Evolutionary conservation across 2,797 vertebrate genomes (phyloP).

Genomic region (Gymnothorax javanicus): DNA sequence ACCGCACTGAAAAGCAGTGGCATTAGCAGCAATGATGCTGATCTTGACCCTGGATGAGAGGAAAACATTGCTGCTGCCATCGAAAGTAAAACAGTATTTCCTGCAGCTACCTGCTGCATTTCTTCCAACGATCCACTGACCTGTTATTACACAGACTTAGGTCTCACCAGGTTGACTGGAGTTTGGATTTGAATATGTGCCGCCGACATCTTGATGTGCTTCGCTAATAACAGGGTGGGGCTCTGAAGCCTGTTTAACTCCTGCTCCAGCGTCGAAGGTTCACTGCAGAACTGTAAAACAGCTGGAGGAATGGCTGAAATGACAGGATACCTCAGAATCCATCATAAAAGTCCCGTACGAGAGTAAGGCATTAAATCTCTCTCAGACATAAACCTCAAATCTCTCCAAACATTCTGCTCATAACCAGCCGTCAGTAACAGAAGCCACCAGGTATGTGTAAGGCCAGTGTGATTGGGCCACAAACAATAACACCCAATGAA

Average conservation of each 20-base stretch:
- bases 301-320: conserved; percentile 28
- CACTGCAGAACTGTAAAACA: not conserved
- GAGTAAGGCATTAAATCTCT: conserved; percentile 4
- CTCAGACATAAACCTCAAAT: not conserved
- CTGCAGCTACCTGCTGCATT: conserved; percentile 71
- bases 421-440: not conserved
- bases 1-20: too few relatives aligned
- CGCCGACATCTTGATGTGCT: conserved; percentile 59
- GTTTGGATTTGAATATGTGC: conserved; percentile 61
- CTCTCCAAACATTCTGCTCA: not conserved
- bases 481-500: not conserved
- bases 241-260: conserved; percentile 11
- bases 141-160: conserved; percentile 67
- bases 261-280: conserved; percentile 28
- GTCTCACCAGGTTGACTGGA: conserved; percentile 64
- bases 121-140: conserved; percentile 54
- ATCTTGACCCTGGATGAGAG: conserved; percentile 53
- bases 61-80: conserved; percentile 67
- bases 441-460: not conserved
- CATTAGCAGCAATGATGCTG: not conserved
- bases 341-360: not conserved
- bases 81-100: conserved; percentile 62
- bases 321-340: not conserved
- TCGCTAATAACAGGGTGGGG: conserved; percentile 28
- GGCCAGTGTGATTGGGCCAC: not conserved